Conservation (phyloP, 2,888 invertebrate genomes). For the Leucophenga maculata region DNA sequence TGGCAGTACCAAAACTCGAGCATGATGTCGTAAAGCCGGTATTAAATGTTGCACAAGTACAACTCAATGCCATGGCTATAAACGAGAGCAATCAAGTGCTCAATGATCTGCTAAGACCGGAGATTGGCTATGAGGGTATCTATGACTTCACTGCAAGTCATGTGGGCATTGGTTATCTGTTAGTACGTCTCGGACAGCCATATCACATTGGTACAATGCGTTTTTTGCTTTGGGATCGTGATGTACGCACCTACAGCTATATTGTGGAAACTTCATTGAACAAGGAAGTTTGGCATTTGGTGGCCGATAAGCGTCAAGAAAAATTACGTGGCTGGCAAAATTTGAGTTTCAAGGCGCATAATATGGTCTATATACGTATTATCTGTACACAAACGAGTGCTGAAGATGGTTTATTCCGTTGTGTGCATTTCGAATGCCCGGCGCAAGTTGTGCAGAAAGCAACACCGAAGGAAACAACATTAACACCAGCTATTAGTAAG, state of each 20-base stretch:
- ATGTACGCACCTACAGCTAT: slow-evolving; percentile 7
- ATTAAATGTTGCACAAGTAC: neutral
- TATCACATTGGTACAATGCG: slow-evolving; percentile 3
- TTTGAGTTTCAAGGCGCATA: neutral
- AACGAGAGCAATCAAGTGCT: neutral
- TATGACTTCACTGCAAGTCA: slow-evolving; percentile 1
- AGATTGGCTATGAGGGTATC: neutral
- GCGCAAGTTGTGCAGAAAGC: neutral
- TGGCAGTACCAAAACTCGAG: neutral
- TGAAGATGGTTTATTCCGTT: neutral
- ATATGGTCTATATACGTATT: neutral
- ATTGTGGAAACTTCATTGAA: slow-evolving; percentile 1
- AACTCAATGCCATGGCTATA: neutral
- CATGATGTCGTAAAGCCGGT: neutral
- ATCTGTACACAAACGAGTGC: neutral
- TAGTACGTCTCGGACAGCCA: slow-evolving; percentile 7
- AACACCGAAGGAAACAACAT: neutral
- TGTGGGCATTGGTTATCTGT: neutral
- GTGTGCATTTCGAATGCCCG: slow-evolving; percentile 7
- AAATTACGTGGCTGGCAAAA: slow-evolving; percentile 2
- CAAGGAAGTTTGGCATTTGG: neutral
- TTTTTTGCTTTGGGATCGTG: slow-evolving; percentile 7
- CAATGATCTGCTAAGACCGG: slow-evolving; percentile 6
- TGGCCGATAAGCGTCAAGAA: slow-evolving; percentile 1
- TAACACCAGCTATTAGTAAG: no score